Conservation (phyloP, 2,113 vertebrate genomes). For the Tonatia bakeri region DNA sequence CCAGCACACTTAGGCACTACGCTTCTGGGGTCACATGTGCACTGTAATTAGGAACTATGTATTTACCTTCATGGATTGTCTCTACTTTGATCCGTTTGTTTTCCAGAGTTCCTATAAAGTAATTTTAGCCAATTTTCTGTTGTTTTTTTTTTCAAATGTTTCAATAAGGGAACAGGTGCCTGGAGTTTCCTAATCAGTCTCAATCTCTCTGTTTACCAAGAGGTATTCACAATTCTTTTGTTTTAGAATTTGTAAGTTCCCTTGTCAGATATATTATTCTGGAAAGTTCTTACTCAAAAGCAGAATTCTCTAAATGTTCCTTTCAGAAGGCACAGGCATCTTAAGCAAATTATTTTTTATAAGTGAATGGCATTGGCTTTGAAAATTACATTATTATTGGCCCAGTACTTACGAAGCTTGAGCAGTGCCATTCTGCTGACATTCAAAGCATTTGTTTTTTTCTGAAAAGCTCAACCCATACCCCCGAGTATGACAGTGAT, state of each 20-base stretch:
- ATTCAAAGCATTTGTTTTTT: background rate
- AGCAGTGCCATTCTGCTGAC: background rate
- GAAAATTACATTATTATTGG: background rate
- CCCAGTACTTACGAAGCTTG: background rate
- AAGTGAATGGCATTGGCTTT: background rate
- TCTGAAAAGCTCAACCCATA: background rate
- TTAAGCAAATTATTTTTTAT: background rate
- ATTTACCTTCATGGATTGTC: background rate
- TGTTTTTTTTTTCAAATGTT: background rate
- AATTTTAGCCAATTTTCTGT: background rate
- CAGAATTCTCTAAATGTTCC: background rate
- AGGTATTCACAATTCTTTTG: background rate
- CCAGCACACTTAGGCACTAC: fast-evolving
- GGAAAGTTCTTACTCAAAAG: background rate
- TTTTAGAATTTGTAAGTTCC: background rate
- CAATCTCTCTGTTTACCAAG: background rate
- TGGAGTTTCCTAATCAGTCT: background rate
- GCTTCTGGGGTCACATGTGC: background rate
- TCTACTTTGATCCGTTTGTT: background rate
- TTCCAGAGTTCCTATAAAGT: background rate
- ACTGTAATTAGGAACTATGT: background rate
- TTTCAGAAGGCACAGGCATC: background rate
- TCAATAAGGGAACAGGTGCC: background rate
- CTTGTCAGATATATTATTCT: background rate
- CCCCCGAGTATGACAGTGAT: background rate